Evolutionary conservation across 2,888 invertebrate genomes (phyloP), one percentile per base, ranked within the genome.

Genomic region (Cryptophagus acutangulus): DNA sequence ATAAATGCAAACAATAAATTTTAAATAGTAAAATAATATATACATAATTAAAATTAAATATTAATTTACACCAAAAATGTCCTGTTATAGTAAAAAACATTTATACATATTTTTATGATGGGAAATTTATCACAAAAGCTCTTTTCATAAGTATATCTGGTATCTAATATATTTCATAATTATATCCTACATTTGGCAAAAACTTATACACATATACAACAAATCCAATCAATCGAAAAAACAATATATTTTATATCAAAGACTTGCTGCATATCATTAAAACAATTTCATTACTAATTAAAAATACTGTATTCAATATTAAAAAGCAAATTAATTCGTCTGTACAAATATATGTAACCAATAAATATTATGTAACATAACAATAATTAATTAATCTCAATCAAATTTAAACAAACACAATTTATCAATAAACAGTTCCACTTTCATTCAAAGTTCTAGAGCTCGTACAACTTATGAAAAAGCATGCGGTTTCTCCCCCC

Each of bases 41-140:
- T n/a, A n/a, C n/a, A n/a, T n/a, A n/a, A n/a, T n/a, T n/a, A n/a
- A n/a, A n/a, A n/a, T n/a, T n/a, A n/a, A n/a, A n/a, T n/a, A n/a
- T n/a, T n/a, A n/a, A n/a, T n/a, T n/a, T n/a, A n/a, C n/a, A n/a
- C n/a, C n/a, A n/a, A n/a, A n/a, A n/a, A n/a, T n/a, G n/a, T n/a
- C n/a, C n/a, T n/a, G n/a, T n/a, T n/a, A 35, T 18, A 41, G 40
- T 40, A 45, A 40, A 43, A 40, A 46, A 46, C 43, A 40, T 45
- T 34, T 47, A 40, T 40, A 40, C 31, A 31, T 3, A 5, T 39
- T 45, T 33, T 41, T 16, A 31, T 16, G 15, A 43, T 36, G 40
- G 41, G 42, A 46, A 45, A 44, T 48, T 53, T 56, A 54, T 56
- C 55, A 56, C 54, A 54, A 56, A 55, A 52, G 55, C 55, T 50